Evolutionary conservation across 2,797 vertebrate genomes (phyloP).

Genomic region (Picus viridis): DNA sequence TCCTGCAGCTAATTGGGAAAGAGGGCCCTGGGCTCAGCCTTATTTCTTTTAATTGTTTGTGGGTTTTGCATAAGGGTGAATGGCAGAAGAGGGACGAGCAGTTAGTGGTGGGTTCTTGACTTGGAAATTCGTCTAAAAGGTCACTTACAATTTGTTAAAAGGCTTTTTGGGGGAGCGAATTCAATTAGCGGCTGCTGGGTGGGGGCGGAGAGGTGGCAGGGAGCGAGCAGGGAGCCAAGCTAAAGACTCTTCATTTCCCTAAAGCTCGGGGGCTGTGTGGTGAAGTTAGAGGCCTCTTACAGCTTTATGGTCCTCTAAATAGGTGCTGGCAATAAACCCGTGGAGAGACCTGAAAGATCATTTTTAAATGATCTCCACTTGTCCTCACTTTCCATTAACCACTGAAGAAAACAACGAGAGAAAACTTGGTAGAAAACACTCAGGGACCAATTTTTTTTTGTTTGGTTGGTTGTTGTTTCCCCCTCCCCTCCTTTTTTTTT

Average conservation of each 20-base stretch:
- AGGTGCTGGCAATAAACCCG: conserved; percentile 38
- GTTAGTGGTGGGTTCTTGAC: conserved; percentile 37
- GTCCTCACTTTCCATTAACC: conserved; percentile 52
- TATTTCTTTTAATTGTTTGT: conserved; percentile 80
- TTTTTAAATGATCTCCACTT: conserved; percentile 67
- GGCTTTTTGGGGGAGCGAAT: conserved; percentile 57
- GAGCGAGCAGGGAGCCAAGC: background rate
- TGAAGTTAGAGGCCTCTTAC: background rate
- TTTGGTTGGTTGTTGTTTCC: no score
- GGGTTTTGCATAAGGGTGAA: conserved; percentile 72
- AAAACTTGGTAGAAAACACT: conserved; percentile 4
- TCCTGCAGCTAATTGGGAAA: conserved; percentile 77
- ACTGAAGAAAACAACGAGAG: conserved; percentile 40
- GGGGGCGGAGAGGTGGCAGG: background rate
- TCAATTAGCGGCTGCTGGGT: conserved; percentile 62
- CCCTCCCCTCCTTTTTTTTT: conserved; percentile 7
- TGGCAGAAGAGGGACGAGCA: conserved; percentile 52
- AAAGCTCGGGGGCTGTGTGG: background rate
- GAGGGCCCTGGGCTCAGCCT: conserved; percentile 68
- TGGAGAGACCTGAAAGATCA: conserved; percentile 38
- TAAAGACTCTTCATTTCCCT: background rate
- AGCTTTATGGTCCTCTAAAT: conserved; percentile 39
- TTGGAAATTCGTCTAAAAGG: conserved; percentile 68
- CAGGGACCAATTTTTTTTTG: conserved; percentile 50
- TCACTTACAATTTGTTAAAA: conserved; percentile 75